A percentile compares a stretch with the other conserved stretches of the same genome.
These are phyloP conservation scores for Megaceryle torquata DNA, from an alignment of 2,113 vertebrate species.

Conservation along the genomic window DNA sequence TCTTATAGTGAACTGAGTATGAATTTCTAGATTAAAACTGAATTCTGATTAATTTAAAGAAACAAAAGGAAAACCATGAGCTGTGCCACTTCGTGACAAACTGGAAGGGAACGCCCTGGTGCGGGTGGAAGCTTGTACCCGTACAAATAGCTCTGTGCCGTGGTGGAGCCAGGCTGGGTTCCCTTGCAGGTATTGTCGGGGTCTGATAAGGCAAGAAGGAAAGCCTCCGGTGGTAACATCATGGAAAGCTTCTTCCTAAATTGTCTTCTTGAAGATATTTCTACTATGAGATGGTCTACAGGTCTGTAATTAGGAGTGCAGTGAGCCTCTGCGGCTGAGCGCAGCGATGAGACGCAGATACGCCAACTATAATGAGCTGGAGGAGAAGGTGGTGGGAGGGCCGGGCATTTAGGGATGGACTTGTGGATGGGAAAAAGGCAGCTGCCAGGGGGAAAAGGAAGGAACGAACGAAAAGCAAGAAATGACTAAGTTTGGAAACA, in stretches of 20 bases:
- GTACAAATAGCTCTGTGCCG: background rate
- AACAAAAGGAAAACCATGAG: background rate
- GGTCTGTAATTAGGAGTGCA: background rate
- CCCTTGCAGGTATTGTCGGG: background rate
- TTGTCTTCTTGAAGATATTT: background rate
- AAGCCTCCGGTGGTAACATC: background rate
- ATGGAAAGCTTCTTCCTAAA: background rate
- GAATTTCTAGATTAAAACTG: slow-evolving; percentile 22
- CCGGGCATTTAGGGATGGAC: fast-evolving
- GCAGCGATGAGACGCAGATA: background rate
- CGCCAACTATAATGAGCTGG: fast-evolving
- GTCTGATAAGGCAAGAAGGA: background rate
- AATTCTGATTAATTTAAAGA: background rate
- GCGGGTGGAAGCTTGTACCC: background rate
- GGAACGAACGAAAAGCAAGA: background rate
- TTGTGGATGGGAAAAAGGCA: background rate
- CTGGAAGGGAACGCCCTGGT: background rate
- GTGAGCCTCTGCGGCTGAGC: background rate
- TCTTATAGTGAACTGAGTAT: background rate
- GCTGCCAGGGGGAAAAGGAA: background rate
- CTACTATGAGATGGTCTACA: fast-evolving
- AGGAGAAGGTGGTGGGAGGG: background rate
- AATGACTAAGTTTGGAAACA: background rate
- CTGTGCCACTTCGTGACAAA: fast-evolving
- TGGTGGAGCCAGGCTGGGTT: background rate